These are phyloP conservation scores for Eupithecia subumbrata DNA, from an alignment of 2,888 invertebrate species.

Conservation along the genomic window DNA sequence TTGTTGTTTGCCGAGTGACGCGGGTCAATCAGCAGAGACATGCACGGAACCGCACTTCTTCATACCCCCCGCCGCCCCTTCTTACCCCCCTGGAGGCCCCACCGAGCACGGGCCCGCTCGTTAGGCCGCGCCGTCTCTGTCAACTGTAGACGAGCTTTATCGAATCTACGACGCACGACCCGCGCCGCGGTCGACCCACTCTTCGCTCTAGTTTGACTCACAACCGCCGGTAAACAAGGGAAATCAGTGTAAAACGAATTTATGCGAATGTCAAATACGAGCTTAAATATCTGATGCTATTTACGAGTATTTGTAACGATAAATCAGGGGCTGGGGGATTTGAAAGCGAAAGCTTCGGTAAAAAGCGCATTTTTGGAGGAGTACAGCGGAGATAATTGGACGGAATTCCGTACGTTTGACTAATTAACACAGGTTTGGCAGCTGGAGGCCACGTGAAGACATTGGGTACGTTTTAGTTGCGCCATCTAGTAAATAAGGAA, in stretches of 20 bases:
- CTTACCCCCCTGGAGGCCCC: slow-evolving; percentile 56
- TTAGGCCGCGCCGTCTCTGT: slow-evolving; percentile 81
- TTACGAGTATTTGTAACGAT: slow-evolving; percentile 41
- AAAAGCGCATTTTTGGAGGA: slow-evolving; percentile 40
- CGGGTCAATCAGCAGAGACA: slow-evolving; percentile 85
- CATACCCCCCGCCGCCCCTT: slow-evolving; percentile 64
- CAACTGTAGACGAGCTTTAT: slow-evolving; percentile 83
- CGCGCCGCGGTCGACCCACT: slow-evolving; percentile 79
- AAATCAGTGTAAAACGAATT: slow-evolving; percentile 81
- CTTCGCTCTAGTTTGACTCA: slow-evolving; percentile 77
- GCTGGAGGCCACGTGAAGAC: slow-evolving; percentile 62
- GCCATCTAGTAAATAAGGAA: neutral
- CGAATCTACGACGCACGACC: slow-evolving; percentile 83
- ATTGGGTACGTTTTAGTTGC: neutral
- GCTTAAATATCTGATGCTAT: slow-evolving; percentile 50
- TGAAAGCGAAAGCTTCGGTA: slow-evolving; percentile 36
- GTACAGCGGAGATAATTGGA: slow-evolving; percentile 61
- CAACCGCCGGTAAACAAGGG: slow-evolving; percentile 81
- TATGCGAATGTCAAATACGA: slow-evolving; percentile 68
- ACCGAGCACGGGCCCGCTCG: slow-evolving; percentile 63
- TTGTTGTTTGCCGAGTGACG: slow-evolving; percentile 84
- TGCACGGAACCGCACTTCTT: slow-evolving; percentile 85
- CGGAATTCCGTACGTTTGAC: slow-evolving; percentile 72
- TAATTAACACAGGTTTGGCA: slow-evolving; percentile 71
- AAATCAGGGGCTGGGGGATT: slow-evolving; percentile 37